A percentile compares a stretch with the other conserved stretches of the same genome.
These are phyloP conservation scores for Trichonephila clavata DNA, from an alignment of 1,140 invertebrate species.

Conservation along the genomic window DNA sequence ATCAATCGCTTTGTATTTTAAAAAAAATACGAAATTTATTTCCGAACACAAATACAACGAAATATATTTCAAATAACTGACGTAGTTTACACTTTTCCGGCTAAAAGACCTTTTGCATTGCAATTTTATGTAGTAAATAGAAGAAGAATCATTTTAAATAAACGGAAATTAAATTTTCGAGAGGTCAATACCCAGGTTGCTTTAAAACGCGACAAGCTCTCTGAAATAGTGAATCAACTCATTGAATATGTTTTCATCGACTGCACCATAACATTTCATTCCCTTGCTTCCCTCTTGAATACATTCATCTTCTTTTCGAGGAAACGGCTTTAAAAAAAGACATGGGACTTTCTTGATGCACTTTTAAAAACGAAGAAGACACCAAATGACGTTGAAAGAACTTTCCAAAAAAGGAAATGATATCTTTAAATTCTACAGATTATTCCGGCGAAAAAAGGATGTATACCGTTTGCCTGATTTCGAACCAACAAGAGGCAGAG, in stretches of 20 bases:
- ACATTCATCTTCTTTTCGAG: background rate
- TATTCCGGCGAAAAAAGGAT: background rate
- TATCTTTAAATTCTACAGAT: background rate
- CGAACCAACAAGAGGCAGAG: background rate
- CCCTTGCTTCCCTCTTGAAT: background rate
- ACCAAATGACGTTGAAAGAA: slow-evolving; percentile 20
- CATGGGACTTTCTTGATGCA: background rate
- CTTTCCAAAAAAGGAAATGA: slow-evolving; percentile 18
- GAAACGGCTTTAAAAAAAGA: background rate
- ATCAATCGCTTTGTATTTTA: too few relatives aligned
- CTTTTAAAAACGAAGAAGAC: background rate
- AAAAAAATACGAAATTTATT: too few relatives aligned
- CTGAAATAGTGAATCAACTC: background rate
- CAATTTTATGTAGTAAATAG: too few relatives aligned
- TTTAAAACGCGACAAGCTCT: background rate
- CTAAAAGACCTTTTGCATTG: too few relatives aligned
- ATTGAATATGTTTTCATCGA: background rate
- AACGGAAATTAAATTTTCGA: slow-evolving; percentile 13
- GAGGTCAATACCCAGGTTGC: background rate
- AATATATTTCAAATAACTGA: too few relatives aligned
- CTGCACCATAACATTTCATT: background rate
- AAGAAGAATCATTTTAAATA: background rate
- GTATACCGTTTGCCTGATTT: background rate
- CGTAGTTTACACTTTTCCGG: too few relatives aligned
- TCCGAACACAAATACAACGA: too few relatives aligned